Evolutionary conservation across 2,797 vertebrate genomes (phyloP).

Genomic region (Luscinia luscinia): DNA sequence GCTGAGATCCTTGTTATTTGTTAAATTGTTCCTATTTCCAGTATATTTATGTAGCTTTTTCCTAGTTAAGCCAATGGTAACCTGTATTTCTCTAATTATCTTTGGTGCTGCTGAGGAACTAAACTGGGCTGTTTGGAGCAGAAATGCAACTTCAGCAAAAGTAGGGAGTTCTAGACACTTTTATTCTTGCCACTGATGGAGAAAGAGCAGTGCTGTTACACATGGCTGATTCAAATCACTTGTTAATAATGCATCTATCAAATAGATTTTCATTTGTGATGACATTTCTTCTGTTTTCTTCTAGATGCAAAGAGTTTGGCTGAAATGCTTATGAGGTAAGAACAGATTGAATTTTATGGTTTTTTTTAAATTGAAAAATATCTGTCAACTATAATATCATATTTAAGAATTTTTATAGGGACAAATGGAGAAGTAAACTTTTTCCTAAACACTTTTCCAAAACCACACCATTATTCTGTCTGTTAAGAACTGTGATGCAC

Average conservation of each 20-base stretch:
- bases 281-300: constrained; percentile 75
- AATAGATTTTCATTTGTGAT: neutral
- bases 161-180: neutral
- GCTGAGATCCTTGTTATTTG: neutral
- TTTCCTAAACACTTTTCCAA: neutral
- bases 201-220: neutral
- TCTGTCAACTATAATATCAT: neutral
- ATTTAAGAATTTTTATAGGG: neutral
- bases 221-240: neutral
- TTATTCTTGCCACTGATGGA: neutral
- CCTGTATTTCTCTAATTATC: neutral
- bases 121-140: neutral
- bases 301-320: constrained; percentile 99
- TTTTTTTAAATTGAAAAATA: neutral
- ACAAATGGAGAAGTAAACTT: neutral
- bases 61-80: neutral
- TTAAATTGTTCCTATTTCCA: neutral
- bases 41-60: neutral
- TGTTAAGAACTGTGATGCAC: neutral
- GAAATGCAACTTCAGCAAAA: constrained; percentile 6
- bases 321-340: constrained; percentile 99
- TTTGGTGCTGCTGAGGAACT: neutral
- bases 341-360: neutral
- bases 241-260: neutral
- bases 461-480: neutral